Percentiles rank a stretch among this genome's conserved stretches.
Evolutionary conservation across 2,113 vertebrate genomes (phyloP).

Genomic region (Burhinus bistriatus): DNA sequence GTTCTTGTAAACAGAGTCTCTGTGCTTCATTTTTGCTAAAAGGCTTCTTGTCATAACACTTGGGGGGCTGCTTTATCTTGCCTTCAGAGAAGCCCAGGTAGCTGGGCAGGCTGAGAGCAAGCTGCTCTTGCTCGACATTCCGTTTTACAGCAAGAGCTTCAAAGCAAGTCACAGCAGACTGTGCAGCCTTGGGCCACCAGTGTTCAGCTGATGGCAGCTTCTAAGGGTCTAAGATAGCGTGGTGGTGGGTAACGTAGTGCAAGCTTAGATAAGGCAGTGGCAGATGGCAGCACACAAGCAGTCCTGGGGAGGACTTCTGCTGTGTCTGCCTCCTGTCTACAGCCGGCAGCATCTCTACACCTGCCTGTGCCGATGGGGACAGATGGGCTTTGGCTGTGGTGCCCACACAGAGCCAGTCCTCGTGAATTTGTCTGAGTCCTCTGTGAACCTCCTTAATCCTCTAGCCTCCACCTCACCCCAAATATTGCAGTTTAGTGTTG

Average conservation of each 20-base stretch:
- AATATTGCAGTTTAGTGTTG: not conserved
- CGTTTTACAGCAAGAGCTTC: not conserved
- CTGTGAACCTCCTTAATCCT: not conserved
- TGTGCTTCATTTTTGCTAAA: constrained; percentile 49
- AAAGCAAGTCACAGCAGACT: not conserved
- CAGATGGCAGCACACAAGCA: not conserved
- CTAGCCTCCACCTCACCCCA: not conserved
- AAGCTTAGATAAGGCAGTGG: not conserved
- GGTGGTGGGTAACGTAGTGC: accelerated
- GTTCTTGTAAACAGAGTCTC: constrained; percentile 54
- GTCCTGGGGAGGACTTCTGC: not conserved
- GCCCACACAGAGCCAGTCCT: not conserved
- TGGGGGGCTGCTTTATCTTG: constrained; percentile 12
- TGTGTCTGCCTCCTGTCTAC: not conserved
- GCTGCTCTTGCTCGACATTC: not conserved
- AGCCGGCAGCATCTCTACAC: not conserved
- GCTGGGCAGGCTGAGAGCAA: not conserved
- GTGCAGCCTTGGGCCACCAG: not conserved
- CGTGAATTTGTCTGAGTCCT: not conserved
- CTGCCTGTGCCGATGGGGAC: not conserved
- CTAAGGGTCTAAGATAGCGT: not conserved
- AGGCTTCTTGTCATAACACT: constrained; percentile 65
- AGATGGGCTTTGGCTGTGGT: not conserved
- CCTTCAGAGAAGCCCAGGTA: constrained; percentile 1
- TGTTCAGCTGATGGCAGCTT: not conserved